Conservation (phyloP, 1,140 invertebrate species). For the Thaumatotibia leucotreta region DNA sequence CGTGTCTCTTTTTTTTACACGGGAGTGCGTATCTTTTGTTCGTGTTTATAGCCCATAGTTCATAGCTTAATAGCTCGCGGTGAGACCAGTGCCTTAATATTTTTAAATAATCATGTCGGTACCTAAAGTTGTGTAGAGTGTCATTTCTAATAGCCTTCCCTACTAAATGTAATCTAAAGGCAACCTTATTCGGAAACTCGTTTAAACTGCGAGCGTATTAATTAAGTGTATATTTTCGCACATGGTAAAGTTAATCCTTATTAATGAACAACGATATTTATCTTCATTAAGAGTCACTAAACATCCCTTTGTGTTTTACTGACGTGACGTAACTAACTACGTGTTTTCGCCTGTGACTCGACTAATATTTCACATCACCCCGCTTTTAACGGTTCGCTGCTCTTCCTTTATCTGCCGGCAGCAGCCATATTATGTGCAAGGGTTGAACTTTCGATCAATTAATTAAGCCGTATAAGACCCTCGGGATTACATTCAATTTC, state of each 20-base stretch:
- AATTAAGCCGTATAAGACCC: slow-evolving; percentile 67
- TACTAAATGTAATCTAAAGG: background rate
- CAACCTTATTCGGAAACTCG: slow-evolving; percentile 17
- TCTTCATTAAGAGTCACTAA: slow-evolving; percentile 73
- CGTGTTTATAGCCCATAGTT: no score
- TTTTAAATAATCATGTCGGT: no score
- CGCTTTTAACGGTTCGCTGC: slow-evolving; percentile 63
- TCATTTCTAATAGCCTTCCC: no score
- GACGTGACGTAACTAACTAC: slow-evolving; percentile 65
- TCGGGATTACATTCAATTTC: slow-evolving; percentile 32
- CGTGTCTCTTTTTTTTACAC: no score
- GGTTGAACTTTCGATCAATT: slow-evolving; percentile 73
- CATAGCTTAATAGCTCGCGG: no score
- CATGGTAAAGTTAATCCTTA: slow-evolving; percentile 57
- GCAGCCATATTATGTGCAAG: slow-evolving; percentile 68
- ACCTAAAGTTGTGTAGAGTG: no score
- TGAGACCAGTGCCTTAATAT: no score
- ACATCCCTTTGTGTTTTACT: slow-evolving; percentile 68
- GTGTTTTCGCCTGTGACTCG: slow-evolving; percentile 66
- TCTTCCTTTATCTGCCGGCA: slow-evolving; percentile 67
- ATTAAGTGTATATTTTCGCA: slow-evolving; percentile 46
- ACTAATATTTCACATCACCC: slow-evolving; percentile 71
- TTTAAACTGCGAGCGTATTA: slow-evolving; percentile 27
- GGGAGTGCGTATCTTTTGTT: no score
- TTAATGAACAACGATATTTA: slow-evolving; percentile 71